Conservation (phyloP, 2,113 vertebrate species). For the Felis catus region DNA sequence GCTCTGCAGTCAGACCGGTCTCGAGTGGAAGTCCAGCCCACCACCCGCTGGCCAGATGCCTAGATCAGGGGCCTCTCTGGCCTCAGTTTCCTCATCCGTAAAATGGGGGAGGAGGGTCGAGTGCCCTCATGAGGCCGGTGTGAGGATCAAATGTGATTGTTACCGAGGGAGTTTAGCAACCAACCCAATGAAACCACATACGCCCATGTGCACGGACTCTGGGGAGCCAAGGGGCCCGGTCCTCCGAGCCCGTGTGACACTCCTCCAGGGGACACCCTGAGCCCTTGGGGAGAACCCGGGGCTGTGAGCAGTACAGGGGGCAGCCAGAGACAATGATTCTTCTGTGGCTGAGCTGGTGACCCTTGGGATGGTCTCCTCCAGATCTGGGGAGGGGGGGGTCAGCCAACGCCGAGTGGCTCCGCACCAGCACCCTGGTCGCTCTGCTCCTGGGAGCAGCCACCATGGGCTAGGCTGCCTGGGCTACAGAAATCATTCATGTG, state of each 20-base stretch:
- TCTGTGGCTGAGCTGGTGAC: not conserved
- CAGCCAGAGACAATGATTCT: not conserved
- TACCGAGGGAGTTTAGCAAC: not conserved
- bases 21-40: not conserved
- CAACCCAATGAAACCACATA: not conserved
- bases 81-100: not conserved
- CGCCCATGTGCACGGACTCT: fast-evolving
- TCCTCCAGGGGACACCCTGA: not conserved
- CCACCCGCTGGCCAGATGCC: not conserved
- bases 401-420: not conserved
- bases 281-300: not conserved
- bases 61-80: not conserved
- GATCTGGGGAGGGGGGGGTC: not conserved
- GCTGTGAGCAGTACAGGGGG: no score
- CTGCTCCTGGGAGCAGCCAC: not conserved
- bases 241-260: fast-evolving
- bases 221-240: not conserved
- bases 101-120: not conserved
- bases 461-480: not conserved
- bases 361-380: not conserved
- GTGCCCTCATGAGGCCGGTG: not conserved
- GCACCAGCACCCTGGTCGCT: no score
- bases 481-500: not conserved
- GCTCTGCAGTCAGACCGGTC: not conserved
- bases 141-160: not conserved